A percentile compares a stretch with the other conserved stretches of the same genome.
Conservation (phyloP, 2,888 invertebrate genomes). For the Drosophila hamatofila region DNA sequence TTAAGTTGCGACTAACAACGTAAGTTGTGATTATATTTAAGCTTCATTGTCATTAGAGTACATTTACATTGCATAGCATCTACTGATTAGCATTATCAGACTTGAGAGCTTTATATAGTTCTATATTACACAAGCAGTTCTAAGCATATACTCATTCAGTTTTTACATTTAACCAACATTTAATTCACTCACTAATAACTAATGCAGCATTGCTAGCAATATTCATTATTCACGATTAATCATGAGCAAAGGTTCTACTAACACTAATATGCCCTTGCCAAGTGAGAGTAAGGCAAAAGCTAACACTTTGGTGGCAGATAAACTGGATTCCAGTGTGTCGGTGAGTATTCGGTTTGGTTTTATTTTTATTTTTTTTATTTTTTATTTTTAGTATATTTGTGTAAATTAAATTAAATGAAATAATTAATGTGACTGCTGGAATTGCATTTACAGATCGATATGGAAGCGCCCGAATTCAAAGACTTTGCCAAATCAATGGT, state of each 20-base stretch:
- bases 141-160: too few species aligned
- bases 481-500: slow-evolving; percentile 97
- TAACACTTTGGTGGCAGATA: slow-evolving; percentile 65
- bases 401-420: slow-evolving; percentile 13
- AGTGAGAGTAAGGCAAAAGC: slow-evolving; percentile 52
- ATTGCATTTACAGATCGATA: slow-evolving; percentile 85
- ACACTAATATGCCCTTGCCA: slow-evolving; percentile 28
- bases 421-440: slow-evolving; percentile 11
- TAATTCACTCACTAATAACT: slow-evolving; percentile 4
- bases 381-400: slow-evolving; percentile 14
- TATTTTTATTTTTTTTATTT: not conserved
- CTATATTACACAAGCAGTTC: not conserved
- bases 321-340: slow-evolving; percentile 81
- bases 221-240: not conserved
- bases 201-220: slow-evolving; percentile 3
- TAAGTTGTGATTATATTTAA: not conserved
- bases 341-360: slow-evolving; percentile 63
- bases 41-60: not conserved
- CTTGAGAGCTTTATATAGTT: not conserved
- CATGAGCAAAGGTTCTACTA: slow-evolving; percentile 61
- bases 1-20: not conserved
- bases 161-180: slow-evolving; percentile 5
- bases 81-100: not conserved
- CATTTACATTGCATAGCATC: not conserved
- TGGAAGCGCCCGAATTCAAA: slow-evolving; percentile 93